Conservation (phyloP, 2,797 vertebrate species). For the Mormyrops attenuatus region DNA sequence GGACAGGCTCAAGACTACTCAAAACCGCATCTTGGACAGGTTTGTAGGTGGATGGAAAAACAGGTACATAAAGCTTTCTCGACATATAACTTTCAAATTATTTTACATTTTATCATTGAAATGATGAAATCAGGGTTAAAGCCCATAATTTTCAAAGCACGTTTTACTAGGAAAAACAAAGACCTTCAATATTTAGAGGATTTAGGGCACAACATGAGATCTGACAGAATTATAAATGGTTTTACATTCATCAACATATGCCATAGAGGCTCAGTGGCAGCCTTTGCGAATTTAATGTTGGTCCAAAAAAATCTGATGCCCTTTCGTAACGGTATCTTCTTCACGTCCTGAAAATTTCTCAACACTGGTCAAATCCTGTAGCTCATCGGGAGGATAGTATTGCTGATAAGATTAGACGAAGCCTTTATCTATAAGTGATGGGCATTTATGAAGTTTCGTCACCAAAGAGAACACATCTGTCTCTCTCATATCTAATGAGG, state of each 20-base stretch:
- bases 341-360: not conserved
- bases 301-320: not conserved
- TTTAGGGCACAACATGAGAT: slow-evolving; percentile 1
- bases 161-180: slow-evolving; percentile 2
- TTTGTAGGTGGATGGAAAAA: not conserved
- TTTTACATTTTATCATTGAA: not conserved
- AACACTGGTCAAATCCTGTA: not conserved
- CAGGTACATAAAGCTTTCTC: not conserved
- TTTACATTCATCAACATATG: not conserved
- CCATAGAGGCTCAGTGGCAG: not conserved
- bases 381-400: not conserved
- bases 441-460: not conserved
- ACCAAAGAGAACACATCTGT: not conserved
- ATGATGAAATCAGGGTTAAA: not conserved
- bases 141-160: not conserved
- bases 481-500: slow-evolving; percentile 5
- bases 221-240: not conserved
- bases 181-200: not conserved
- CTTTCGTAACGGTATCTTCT: not conserved
- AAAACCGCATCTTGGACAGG: not conserved
- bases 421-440: not conserved
- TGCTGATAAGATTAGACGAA: not conserved
- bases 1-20: not conserved
- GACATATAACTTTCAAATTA: not conserved
- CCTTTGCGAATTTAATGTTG: not conserved